Evolutionary conservation across 2,888 invertebrate species (phyloP).

Genomic region (Pristionchus mayeri): DNA sequence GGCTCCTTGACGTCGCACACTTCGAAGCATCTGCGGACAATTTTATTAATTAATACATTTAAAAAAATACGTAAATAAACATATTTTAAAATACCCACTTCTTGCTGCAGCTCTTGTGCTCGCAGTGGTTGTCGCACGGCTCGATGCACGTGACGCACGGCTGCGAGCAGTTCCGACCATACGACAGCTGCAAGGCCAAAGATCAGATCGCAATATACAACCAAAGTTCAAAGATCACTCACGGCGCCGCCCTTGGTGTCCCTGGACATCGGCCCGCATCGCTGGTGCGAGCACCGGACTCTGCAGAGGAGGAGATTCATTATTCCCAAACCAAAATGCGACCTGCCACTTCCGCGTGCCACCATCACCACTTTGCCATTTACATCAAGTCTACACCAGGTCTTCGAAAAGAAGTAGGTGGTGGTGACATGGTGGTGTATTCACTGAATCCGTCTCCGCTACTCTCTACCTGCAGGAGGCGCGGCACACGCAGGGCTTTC

Average conservation of each 20-base stretch:
- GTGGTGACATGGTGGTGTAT: too few species aligned
- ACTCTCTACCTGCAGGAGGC: slow-evolving; percentile 49
- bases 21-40: slow-evolving; percentile 73
- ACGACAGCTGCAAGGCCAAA: slow-evolving; percentile 41
- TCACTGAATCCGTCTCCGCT: not conserved
- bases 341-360: not conserved
- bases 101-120: slow-evolving; percentile 75
- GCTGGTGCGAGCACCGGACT: slow-evolving; percentile 1
- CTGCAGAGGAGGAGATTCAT: not conserved
- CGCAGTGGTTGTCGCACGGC: slow-evolving; percentile 76
- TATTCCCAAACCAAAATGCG: not conserved
- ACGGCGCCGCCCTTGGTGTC: not conserved
- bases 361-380: not conserved
- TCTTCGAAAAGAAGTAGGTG: too few species aligned
- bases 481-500: slow-evolving; percentile 75
- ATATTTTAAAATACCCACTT: too few species aligned
- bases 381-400: not conserved
- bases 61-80: too few species aligned
- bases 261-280: not conserved
- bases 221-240: slow-evolving; percentile 20
- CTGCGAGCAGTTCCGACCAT: slow-evolving; percentile 64
- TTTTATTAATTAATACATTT: too few species aligned
- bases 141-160: slow-evolving; percentile 76
- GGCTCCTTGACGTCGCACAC: slow-evolving; percentile 76
- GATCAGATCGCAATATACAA: not conserved